Base-by-base conservation (phyloP, 2,888 invertebrate species). In the Acrobeloides nanus region DNA sequence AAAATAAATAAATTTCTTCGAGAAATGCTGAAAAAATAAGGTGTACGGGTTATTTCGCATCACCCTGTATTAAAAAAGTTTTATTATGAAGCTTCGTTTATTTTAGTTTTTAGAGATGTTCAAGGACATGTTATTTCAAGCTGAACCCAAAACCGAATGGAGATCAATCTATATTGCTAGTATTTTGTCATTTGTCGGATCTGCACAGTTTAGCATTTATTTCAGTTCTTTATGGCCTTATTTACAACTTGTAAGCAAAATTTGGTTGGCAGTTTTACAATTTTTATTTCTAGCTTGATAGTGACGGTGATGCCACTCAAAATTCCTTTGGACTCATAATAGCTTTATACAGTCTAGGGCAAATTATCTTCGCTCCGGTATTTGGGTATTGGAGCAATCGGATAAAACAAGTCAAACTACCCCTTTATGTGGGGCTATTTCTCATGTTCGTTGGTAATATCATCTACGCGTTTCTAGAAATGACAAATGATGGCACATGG, bases 381-480 rank as follows among this genome's bases (percentile, higher is more conserved):
- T 56, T 55, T 33, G 61, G 61, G 8, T 58, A 37, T 33, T 44
- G 50, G 48, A 63, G 68, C 21, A 74, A 69, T 51, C 40, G 41
- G 5, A 48, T 66, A 4, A 48, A 54, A 4, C 59, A 55, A 27
- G 66, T 67, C 37, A 48, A 69, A 20, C 58, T 70, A 17, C 75
- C 75, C 0, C 51, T 76, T 20, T 55, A 62, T 21, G 59, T 69
- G 12, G 57, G 60, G 1, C 29, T 64, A 17, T 25, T 31, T 10
- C 24, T 56, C 25, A 51, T 50, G 52, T 27, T 64, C 23, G 24
- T 57, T 24, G 60, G 60, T 23, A 60, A 60, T 35, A n/a, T 74
- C 1, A 45, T 75, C 31, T 76, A 75, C 51, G 34, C 55, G 74
- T 8, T 49, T 57, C 4, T 74, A 42, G 29, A 15, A 27, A 21